Evolutionary conservation across 1,140 invertebrate species (phyloP), one percentile per base, ranked within the genome.

Genomic region (Drosophila chauvacae): DNA sequence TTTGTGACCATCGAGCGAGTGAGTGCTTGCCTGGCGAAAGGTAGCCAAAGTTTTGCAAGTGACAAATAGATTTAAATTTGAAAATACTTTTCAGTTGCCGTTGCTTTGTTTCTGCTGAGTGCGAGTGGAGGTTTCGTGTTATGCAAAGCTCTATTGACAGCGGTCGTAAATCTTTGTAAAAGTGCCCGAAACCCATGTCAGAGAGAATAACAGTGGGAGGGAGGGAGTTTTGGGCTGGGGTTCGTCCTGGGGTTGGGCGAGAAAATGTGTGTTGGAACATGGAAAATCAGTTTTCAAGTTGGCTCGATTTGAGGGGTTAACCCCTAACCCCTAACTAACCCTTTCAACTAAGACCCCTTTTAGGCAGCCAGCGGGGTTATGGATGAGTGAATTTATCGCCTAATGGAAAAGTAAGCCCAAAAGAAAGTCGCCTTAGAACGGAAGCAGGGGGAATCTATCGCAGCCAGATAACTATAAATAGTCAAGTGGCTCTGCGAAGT

Each of bases 51-150:
- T 88, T 90, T 88, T 53, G 74, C 85, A 90, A 90, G 86, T 90
- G 85, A 90, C 85, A 90, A 90, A 90, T 90, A 90, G 85, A 90
- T 90, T 90, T 90, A 90, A 90, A 90, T 90, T 90, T 80, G 86
- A 90, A 85, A 90, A 90, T 80, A 83, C 74, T 85, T 88, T 87
- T 90, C 73, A 53, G 74, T 71, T 68, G 77, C 59, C 55, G 57
- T 35, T 73, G 41, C 37, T 64, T 53, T 56, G 64, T 60, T 42
- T 76, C 33, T 60, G 42, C 20, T 1, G n/a, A n/a, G 48, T 61
- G 59, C 39, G 30, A 79, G 53, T 63, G 50, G 44, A 47, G 35
- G 69, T 68, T 60, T 69, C 35, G 57, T 88, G 84, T 83, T 78
- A 88, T 90, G 85, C 77, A 84, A 88, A 88, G 84, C 85, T 90